Base-by-base conservation (phyloP, 2,888 invertebrate genomes). In the Drosophila suboccidentalis region DNA sequence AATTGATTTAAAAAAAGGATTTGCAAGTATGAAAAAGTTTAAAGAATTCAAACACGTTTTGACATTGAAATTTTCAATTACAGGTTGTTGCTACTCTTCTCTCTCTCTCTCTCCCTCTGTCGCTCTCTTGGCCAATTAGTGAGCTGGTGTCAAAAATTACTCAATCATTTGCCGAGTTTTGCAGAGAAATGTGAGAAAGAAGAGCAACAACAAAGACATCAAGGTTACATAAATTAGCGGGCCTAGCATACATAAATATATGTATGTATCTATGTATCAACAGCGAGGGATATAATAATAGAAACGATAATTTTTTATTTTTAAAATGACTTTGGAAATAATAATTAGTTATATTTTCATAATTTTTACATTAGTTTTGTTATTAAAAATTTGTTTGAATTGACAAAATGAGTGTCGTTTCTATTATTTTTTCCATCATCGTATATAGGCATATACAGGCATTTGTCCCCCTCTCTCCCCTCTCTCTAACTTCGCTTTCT, bases 221-320 rank as follows among this genome's bases (percentile, higher is more conserved):
- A 90, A 90, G 89, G 89, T 89, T 87, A 78, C 63, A 73, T 43
- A 80, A 90, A 90, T 89, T 89, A 89, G 75, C 89, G 71, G 57
- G 47, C 49, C 53, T 49, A 70, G 32, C 34, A 44, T 46, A 32
- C 11, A 46, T 36, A 53, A 10, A 43, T 22, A 59, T 26, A 49
- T 6, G 51, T n/a, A 8, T 29, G 41, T 32, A 19, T n/a, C 34
- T 38, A 6, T 11, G 22, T 29, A 22, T 22, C 3, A 22, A 22
- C 22, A 22, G 22, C 4, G 1, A 4, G 3, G 22, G 22, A 22
- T 4, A 22, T 22, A 22, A 22, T 22, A 22, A 22, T 22, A 22
- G 22, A 22, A 22, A 4, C 22, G 22, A 22, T 22, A 22, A 2
- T 19, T 22, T 22, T 22, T 3, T 22, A 22, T 22, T 22, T 22